A percentile compares a stretch with the other conserved stretches of the same genome.
Evolutionary conservation across 2,888 invertebrate species (phyloP).

Genomic region (Trilocha varians): DNA sequence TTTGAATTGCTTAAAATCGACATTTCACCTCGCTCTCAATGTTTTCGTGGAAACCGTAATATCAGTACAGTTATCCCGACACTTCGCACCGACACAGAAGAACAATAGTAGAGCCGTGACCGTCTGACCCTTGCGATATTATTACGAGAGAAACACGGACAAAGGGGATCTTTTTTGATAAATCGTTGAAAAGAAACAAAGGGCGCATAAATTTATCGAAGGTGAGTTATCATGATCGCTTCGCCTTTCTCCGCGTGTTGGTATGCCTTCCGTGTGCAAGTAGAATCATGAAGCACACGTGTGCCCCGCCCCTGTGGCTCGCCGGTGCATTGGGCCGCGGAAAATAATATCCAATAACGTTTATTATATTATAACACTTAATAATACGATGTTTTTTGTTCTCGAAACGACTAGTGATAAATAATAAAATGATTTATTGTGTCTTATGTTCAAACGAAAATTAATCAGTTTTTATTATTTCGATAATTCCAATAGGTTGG

Average conservation of each 20-base stretch:
- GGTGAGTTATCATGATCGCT: conserved; percentile 59
- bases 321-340: conserved; percentile 14
- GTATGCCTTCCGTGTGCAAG: conserved; percentile 21
- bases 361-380: not conserved
- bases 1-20: not conserved
- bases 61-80: not conserved
- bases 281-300: conserved; percentile 23
- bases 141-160: conserved; percentile 15
- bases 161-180: conserved; percentile 55
- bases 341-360: conserved; percentile 8
- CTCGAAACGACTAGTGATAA: no score
- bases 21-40: not conserved
- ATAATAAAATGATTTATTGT: no score
- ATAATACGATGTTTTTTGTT: not conserved
- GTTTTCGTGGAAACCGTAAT: not conserved
- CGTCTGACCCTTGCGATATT: conserved; percentile 24
- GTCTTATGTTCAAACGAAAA: no score
- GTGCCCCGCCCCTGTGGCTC: conserved; percentile 15
- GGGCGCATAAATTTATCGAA: conserved; percentile 65
- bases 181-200: conserved; percentile 68
- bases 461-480: no score
- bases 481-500: no score
- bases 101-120: conserved; percentile 16
- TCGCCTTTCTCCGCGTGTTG: conserved; percentile 61
- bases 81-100: conserved; percentile 6